Conservation (phyloP, 1,140 invertebrate genomes). For the Lordiphosa stackelbergi region DNA sequence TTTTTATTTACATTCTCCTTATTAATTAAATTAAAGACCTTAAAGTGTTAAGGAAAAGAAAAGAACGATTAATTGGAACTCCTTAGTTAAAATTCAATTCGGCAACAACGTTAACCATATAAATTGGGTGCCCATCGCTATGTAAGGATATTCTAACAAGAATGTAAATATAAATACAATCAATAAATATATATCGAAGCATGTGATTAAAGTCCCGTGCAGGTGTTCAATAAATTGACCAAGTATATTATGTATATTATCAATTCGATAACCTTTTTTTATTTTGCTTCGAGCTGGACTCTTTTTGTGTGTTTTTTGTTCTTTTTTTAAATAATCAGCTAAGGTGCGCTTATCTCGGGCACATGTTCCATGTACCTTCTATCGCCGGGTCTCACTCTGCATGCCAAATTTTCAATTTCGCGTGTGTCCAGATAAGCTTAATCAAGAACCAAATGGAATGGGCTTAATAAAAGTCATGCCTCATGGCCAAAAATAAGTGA, state of each 20-base stretch:
- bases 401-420: too few relatives aligned
- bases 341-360: constrained; percentile 17
- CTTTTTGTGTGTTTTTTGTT: not conserved
- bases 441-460: too few relatives aligned
- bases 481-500: too few relatives aligned
- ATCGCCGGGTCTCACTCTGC: constrained; percentile 4
- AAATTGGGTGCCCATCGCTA: too few relatives aligned
- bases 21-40: too few relatives aligned
- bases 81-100: too few relatives aligned
- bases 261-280: constrained; percentile 21
- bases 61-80: too few relatives aligned
- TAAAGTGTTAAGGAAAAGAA: too few relatives aligned
- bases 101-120: too few relatives aligned
- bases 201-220: constrained; percentile 41
- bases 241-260: constrained; percentile 2
- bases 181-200: constrained; percentile 5
- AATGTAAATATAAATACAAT: not conserved
- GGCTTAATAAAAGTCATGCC: constrained; percentile 16
- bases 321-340: constrained; percentile 16
- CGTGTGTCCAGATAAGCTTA: too few relatives aligned
- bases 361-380: constrained; percentile 16
- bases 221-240: constrained; percentile 34
- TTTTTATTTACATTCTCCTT: too few relatives aligned
- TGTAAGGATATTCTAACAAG: not conserved
- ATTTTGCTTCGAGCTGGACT: not conserved